A percentile compares a stretch with the other conserved stretches of the same genome.
These are phyloP conservation scores for Phortica magna DNA, from an alignment of 2,888 invertebrate species.

Conservation along the genomic window DNA sequence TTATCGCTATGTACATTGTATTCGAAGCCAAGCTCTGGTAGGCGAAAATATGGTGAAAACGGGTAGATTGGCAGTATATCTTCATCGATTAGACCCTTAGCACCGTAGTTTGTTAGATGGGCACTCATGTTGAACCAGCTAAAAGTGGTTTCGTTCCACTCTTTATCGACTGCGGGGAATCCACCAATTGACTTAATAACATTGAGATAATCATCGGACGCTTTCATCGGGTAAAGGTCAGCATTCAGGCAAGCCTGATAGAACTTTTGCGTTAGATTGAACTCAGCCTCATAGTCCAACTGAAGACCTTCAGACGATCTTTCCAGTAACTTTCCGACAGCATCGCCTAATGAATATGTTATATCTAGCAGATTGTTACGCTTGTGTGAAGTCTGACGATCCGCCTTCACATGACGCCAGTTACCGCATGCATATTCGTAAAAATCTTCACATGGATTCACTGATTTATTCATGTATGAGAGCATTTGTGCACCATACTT, in stretches of 20 bases:
- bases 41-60: slow-evolving; percentile 66
- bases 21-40: slow-evolving; percentile 73
- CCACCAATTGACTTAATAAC: slow-evolving; percentile 71
- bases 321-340: slow-evolving; percentile 54
- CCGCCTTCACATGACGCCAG: slow-evolving; percentile 63
- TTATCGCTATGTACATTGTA: slow-evolving; percentile 70
- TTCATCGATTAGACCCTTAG: slow-evolving; percentile 62
- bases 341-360: slow-evolving; percentile 56
- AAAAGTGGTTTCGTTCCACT: slow-evolving; percentile 63
- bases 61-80: slow-evolving; percentile 59
- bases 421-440: slow-evolving; percentile 75
- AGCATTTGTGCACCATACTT: slow-evolving; percentile 66
- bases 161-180: slow-evolving; percentile 73
- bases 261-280: slow-evolving; percentile 65
- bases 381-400: slow-evolving; percentile 56
- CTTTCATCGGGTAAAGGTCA: slow-evolving; percentile 62
- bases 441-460: slow-evolving; percentile 73
- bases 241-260: slow-evolving; percentile 65
- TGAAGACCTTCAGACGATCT: slow-evolving; percentile 51
- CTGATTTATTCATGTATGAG: slow-evolving; percentile 70
- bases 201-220: slow-evolving; percentile 65
- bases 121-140: slow-evolving; percentile 76
- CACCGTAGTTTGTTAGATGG: slow-evolving; percentile 68
- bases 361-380: slow-evolving; percentile 70
- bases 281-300: slow-evolving; percentile 57